Conservation (phyloP, 2,797 vertebrate genomes). For the Arrhamphus sclerolepis region DNA sequence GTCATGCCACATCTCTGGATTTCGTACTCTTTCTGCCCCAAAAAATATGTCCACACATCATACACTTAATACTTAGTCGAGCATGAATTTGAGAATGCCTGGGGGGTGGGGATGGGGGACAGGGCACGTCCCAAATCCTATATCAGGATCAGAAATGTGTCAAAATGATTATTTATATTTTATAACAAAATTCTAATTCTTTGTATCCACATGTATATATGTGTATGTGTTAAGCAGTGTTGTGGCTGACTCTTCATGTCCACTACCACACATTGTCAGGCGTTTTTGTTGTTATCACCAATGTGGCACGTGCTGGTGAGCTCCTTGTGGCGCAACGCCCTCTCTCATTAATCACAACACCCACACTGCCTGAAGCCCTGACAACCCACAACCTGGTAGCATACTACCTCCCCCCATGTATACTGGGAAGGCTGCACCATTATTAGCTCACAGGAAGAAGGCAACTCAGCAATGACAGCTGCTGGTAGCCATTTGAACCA, state of each 20-base stretch:
- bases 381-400: conserved; percentile 77
- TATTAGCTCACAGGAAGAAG: conserved; percentile 61
- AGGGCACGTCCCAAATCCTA: not conserved
- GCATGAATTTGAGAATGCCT: conserved; percentile 49
- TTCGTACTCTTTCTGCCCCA: conserved; percentile 10
- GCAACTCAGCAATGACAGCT: conserved; percentile 66
- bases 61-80: conserved; percentile 61
- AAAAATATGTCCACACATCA: conserved; percentile 53
- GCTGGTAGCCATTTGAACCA: conserved; percentile 64
- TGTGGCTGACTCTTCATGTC: conserved; percentile 23
- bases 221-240: not conserved
- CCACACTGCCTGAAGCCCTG: conserved; percentile 54
- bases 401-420: conserved; percentile 44
- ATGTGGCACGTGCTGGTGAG: conserved; percentile 62
- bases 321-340: conserved; percentile 58
- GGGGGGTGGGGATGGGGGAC: not conserved
- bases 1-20: conserved; percentile 51
- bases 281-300: conserved; percentile 53
- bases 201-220: not conserved
- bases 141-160: conserved; percentile 17
- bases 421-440: conserved; percentile 43
- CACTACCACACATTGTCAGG: conserved; percentile 24
- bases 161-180: conserved; percentile 13
- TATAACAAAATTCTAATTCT: conserved; percentile 6
- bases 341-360: conserved; percentile 77